A percentile compares a stretch with the other conserved stretches of the same genome.
These are phyloP conservation scores for Odontomachus brunneus DNA, from an alignment of 1,140 invertebrate species.

Conservation along the genomic window DNA sequence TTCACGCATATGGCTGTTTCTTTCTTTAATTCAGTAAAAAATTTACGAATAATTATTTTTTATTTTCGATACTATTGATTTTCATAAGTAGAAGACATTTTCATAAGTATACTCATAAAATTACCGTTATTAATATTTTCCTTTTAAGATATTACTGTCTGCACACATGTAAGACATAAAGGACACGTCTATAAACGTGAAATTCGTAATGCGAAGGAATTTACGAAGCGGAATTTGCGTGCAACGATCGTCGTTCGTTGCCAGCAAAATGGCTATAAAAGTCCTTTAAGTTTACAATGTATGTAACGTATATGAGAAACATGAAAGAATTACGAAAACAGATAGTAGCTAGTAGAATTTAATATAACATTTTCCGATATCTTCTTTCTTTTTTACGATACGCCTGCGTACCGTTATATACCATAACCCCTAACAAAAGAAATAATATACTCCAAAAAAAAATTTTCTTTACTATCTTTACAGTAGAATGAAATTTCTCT, in stretches of 20 bases:
- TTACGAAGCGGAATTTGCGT: constrained; percentile 23
- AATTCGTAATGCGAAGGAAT: constrained; percentile 53
- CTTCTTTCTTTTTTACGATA: background rate
- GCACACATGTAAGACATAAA: constrained; percentile 12
- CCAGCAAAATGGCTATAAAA: constrained; percentile 44
- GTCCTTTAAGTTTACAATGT: constrained; percentile 56
- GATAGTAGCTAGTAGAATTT: constrained; percentile 60
- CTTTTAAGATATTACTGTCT: constrained; percentile 26
- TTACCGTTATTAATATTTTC: constrained; percentile 34
- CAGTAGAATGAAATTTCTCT: background rate
- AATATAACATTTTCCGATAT: background rate
- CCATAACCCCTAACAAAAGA: background rate
- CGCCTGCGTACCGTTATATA: background rate
- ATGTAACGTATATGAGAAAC: constrained; percentile 34
- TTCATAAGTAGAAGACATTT: too few species aligned
- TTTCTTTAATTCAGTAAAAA: background rate
- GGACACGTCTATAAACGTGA: constrained; percentile 23
- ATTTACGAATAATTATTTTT: background rate
- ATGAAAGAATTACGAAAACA: constrained; percentile 55
- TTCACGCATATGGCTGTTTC: too few species aligned
- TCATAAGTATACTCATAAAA: constrained; percentile 19
- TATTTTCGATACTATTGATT: too few species aligned
- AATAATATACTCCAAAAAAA: constrained; percentile 27
- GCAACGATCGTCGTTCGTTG: constrained; percentile 26
- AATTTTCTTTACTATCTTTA: constrained; percentile 11